Base-by-base conservation (phyloP, 2,113 vertebrate species). In the Rhinoderma darwinii region DNA sequence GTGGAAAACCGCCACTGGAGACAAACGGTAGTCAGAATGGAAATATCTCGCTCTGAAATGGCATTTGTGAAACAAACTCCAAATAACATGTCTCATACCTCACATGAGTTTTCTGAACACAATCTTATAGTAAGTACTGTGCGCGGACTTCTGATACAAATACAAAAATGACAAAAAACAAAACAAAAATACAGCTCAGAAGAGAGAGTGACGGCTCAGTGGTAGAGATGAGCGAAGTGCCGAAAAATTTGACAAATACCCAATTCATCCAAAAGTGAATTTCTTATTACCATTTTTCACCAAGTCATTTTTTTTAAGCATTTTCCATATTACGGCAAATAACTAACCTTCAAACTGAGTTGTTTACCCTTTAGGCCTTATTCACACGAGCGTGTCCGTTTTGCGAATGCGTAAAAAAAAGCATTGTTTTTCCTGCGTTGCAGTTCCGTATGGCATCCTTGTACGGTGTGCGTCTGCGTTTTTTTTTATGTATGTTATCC, bases 1-100 rank as follows among this genome's bases (percentile, higher is more conserved):
- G 79, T 82, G 68, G 86, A 82, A 87, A 87, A 47, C 44, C 27
- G n/a, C 79, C 78, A 82, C 86, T 82, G 70, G 86, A 87, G 78
- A 87, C 50, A 54, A 82, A 82, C 82, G 68, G 68, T 37, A 82
- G 85, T 61, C 75, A 86, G 76, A 41, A 70, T 70, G 76, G 84
- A 79, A 80, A 80, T 79, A 72, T 73, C 77, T 81, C 4, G 27
- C 61, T 37, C 56, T 85, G 72, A 85, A 85, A 85, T 50, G 84
- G 39, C 84, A 78, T 85, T 85, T 85, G 30, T 39, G 75, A 54
- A 79, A 86, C 20, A 27, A 70, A 68, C 18, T 79, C 63, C 41
- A 86, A 68, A 78, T 68, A 78, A 79, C 54, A 79, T 79, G 27
- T 79, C 7, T 68, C 2, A 70, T 50, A 63, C 7, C 63, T 78